phyloP scores from a whole-genome alignment of 53 echinoderm and acorn worm species.

The Hippasteria phrygiana region DNA sequence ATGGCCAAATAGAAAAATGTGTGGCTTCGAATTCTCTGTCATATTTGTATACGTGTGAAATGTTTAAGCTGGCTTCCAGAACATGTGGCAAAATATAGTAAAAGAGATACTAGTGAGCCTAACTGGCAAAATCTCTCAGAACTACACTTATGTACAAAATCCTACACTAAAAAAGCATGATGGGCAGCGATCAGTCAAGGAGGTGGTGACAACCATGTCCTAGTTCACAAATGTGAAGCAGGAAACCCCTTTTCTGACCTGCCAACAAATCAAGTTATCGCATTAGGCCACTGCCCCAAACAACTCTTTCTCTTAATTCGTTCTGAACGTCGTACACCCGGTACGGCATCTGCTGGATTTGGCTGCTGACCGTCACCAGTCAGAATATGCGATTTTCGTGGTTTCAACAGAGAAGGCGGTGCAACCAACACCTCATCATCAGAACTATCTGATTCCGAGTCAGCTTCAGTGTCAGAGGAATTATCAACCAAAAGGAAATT shows the following conservation, averaged over 20 bases:
- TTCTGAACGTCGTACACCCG: slow-evolving; percentile 10
- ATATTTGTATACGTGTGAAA: background rate
- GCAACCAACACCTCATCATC: slow-evolving; percentile 25
- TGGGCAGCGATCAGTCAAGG: background rate
- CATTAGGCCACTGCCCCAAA: slow-evolving; percentile 14
- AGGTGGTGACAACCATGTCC: slow-evolving; percentile 29
- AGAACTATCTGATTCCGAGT: slow-evolving; percentile 16
- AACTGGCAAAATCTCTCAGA: background rate
- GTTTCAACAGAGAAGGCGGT: background rate
- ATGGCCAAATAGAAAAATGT: slow-evolving; percentile 39
- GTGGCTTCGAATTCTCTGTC: background rate
- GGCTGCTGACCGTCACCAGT: background rate
- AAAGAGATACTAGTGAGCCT: background rate
- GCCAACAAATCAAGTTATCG: background rate
- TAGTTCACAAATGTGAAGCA: background rate
- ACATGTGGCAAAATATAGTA: background rate
- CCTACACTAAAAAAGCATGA: background rate
- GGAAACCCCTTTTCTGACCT: background rate
- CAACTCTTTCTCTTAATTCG: slow-evolving; percentile 8
- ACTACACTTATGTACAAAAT: background rate
- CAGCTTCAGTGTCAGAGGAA: background rate
- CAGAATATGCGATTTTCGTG: background rate
- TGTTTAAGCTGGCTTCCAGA: background rate
- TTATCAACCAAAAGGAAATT: background rate
- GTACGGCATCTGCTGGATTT: background rate